Conservation (phyloP, 2,113 vertebrate species). For the Vulpes vulpes region DNA sequence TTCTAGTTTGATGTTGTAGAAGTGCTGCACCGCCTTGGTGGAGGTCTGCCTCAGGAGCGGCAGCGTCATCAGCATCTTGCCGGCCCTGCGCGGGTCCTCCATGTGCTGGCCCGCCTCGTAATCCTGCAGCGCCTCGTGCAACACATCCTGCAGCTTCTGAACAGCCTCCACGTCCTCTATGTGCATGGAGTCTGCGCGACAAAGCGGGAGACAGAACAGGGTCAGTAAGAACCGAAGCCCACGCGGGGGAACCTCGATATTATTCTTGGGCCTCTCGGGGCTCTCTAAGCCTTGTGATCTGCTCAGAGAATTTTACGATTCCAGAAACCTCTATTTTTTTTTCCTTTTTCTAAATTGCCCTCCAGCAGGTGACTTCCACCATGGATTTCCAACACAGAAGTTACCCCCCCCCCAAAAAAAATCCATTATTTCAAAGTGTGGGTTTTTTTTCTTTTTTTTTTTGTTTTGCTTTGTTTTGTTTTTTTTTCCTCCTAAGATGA, state of each 20-base stretch:
- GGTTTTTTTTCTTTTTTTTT: neutral
- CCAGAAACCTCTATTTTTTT: neutral
- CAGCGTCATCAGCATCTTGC: conserved; percentile 99
- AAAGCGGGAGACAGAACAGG: neutral
- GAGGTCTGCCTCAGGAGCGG: conserved; percentile 98
- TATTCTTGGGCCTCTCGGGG: fast-evolving
- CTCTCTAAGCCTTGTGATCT: neutral
- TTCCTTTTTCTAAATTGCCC: neutral
- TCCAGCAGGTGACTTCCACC: neutral
- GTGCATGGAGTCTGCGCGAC: conserved; percentile 97
- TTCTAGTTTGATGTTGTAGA: conserved; percentile 99
- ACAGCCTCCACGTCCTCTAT: conserved; percentile 99
- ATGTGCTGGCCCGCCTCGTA: conserved; percentile 97
- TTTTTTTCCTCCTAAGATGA: neutral
- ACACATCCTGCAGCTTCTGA: conserved; percentile 98
- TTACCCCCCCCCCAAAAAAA: neutral
- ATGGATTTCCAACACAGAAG: neutral
- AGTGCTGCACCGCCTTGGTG: conserved; percentile 99
- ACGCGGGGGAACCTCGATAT: neutral
- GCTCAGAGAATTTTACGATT: neutral
- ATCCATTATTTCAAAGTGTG: neutral
- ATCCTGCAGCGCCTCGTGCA: conserved; percentile 99
- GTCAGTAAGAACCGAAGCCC: neutral
- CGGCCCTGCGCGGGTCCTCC: conserved; percentile 97
- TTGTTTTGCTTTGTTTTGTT: no score